Conservation (phyloP, 2,113 vertebrate genomes). For the Sinocyclocheilus anophthalmus region DNA sequence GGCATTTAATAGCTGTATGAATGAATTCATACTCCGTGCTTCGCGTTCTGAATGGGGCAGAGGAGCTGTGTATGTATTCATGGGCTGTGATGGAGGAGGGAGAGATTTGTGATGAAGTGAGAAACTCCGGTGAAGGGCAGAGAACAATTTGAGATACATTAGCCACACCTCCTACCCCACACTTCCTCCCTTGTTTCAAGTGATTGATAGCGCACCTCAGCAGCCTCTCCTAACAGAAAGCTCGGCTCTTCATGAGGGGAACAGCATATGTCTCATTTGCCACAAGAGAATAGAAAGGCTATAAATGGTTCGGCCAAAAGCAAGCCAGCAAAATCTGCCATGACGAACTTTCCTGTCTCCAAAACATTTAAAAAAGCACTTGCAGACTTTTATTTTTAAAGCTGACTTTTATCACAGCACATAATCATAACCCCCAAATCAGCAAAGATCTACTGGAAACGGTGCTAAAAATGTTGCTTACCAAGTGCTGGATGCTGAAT, state of each 20-base stretch:
- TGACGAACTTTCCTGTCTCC: conserved; percentile 15
- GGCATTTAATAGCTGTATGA: not conserved
- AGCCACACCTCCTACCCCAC: conserved; percentile 21
- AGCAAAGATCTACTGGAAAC: conserved; percentile 2
- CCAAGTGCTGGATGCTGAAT: not conserved
- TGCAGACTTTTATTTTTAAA: conserved; percentile 22
- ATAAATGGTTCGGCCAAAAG: not conserved
- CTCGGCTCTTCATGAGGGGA: conserved; percentile 21
- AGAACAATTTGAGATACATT: conserved; percentile 47
- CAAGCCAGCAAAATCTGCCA: conserved; percentile 19
- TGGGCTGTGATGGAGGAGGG: conserved; percentile 5
- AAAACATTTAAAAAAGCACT: conserved; percentile 25
- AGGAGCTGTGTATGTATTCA: conserved; percentile 37
- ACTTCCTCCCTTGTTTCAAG: conserved; percentile 38
- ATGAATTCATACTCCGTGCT: not conserved
- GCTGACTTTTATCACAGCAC: conserved; percentile 19
- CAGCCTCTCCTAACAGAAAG: conserved; percentile 31
- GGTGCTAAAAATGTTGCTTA: conserved; percentile 19
- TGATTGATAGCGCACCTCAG: conserved; percentile 36
- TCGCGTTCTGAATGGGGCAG: not conserved
- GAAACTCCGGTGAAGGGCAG: conserved; percentile 39
- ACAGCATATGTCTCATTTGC: conserved; percentile 33
- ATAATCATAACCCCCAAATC: conserved; percentile 20
- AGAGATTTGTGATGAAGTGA: conserved; percentile 14
- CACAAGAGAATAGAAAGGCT: conserved; percentile 19